Percentiles rank a stretch among this genome's conserved stretches.
Evolutionary conservation across 2,113 vertebrate genomes (phyloP).

Genomic region (Chauna torquata): DNA sequence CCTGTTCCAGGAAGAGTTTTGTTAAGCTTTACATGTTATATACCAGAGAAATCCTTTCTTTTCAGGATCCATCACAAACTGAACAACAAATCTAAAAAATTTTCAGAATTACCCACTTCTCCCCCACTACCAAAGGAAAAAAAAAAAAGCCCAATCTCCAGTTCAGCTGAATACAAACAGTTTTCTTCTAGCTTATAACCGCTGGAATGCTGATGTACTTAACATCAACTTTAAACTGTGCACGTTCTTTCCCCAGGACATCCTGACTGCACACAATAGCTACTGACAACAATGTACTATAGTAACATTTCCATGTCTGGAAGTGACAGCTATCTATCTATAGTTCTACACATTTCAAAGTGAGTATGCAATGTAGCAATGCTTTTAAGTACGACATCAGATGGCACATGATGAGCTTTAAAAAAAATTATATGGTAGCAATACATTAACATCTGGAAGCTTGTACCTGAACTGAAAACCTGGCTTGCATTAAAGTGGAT

Average conservation of each 20-base stretch:
- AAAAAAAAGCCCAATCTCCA: neutral
- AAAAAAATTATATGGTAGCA: neutral
- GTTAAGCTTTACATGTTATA: constrained; percentile 26
- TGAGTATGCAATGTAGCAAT: constrained; percentile 33
- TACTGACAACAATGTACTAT: constrained; percentile 80
- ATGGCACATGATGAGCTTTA: neutral
- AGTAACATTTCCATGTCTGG: constrained; percentile 83
- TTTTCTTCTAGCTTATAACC: constrained; percentile 53
- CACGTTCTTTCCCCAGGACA: constrained; percentile 91
- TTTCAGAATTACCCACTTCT: neutral
- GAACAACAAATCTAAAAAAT: neutral
- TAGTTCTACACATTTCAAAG: constrained; percentile 70
- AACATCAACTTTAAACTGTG: constrained; percentile 65
- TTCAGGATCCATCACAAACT: constrained; percentile 14
- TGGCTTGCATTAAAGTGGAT: neutral
- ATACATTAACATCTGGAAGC: neutral
- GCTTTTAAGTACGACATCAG: constrained; percentile 35
- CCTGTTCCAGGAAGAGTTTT: constrained; percentile 58
- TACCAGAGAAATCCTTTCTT: neutral
- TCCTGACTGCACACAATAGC: constrained; percentile 94
- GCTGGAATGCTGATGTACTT: constrained; percentile 68
- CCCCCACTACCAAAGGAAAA: no score
- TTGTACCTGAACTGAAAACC: neutral
- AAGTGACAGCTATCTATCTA: constrained; percentile 81
- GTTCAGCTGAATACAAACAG: neutral